These are phyloP conservation scores for Magallana angulata DNA, from an alignment of 1,140 invertebrate genomes.

Conservation along the genomic window DNA sequence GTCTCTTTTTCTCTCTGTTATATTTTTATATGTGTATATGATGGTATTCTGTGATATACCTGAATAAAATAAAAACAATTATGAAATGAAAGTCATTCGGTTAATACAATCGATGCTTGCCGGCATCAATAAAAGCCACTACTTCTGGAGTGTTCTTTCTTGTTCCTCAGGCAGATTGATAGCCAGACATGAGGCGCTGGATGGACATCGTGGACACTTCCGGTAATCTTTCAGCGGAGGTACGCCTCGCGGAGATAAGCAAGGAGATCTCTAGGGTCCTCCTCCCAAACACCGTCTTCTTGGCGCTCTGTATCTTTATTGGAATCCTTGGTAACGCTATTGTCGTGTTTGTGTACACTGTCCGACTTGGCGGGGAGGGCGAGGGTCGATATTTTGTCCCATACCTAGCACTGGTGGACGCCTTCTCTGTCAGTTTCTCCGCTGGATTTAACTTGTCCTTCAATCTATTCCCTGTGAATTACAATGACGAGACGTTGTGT, in stretches of 20 bases:
- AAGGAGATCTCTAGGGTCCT: background rate
- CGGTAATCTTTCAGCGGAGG: too few species aligned
- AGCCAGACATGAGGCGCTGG: too few species aligned
- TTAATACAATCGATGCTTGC: too few species aligned
- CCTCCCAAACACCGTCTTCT: background rate
- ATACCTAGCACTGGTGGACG: slow-evolving; percentile 26
- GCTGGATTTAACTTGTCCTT: background rate
- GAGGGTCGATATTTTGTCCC: slow-evolving; percentile 36
- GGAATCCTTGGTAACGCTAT: slow-evolving; percentile 30
- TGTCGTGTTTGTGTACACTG: slow-evolving; percentile 21
- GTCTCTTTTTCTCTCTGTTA: too few species aligned
- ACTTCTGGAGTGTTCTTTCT: too few species aligned
- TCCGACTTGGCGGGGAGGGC: background rate
- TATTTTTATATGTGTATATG: too few species aligned
- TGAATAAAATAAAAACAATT: too few species aligned
- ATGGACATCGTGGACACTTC: too few species aligned
- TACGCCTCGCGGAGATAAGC: background rate
- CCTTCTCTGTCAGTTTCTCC: background rate
- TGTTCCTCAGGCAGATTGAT: too few species aligned
- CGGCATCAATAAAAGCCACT: too few species aligned
- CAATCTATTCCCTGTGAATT: background rate
- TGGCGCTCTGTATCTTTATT: slow-evolving; percentile 4
- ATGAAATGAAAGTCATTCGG: too few species aligned
- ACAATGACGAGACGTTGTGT: background rate
- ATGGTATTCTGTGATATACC: too few species aligned